Evolutionary conservation across 2,888 invertebrate species (phyloP).

Genomic region (Nineta flava): DNA sequence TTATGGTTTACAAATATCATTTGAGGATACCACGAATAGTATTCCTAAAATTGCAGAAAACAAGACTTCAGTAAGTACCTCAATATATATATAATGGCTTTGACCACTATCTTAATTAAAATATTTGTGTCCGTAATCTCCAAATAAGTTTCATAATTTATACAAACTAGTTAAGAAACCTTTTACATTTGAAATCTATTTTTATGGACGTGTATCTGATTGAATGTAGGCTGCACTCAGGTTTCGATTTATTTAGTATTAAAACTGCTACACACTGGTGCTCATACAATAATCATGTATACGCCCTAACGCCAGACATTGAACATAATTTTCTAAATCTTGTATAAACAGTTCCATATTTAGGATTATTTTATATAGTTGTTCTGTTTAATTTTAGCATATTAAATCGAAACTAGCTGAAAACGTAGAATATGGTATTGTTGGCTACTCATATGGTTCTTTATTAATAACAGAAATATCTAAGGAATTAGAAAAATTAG

Average conservation of each 20-base stretch:
- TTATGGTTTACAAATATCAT: constrained; percentile 36
- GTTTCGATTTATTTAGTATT: too few relatives aligned
- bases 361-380: not conserved
- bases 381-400: constrained; percentile 28
- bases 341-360: not conserved
- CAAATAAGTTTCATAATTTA: too few relatives aligned
- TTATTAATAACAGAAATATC: constrained; percentile 63
- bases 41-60: constrained; percentile 34
- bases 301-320: too few relatives aligned
- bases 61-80: constrained; percentile 31
- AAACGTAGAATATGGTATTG: constrained; percentile 47
- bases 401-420: constrained; percentile 35
- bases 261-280: too few relatives aligned
- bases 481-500: constrained; percentile 48
- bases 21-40: constrained; percentile 27
- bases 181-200: constrained; percentile 9
- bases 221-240: too few relatives aligned
- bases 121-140: too few relatives aligned
- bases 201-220: too few relatives aligned
- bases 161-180: too few relatives aligned
- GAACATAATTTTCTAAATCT: constrained; percentile 8
- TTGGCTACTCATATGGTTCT: constrained; percentile 81
- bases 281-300: too few relatives aligned
- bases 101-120: too few relatives aligned
- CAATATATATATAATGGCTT: too few relatives aligned